These are phyloP conservation scores for Pipistrellus pygmaeus DNA, from an alignment of 2,797 vertebrate species.

Conservation along the genomic window DNA sequence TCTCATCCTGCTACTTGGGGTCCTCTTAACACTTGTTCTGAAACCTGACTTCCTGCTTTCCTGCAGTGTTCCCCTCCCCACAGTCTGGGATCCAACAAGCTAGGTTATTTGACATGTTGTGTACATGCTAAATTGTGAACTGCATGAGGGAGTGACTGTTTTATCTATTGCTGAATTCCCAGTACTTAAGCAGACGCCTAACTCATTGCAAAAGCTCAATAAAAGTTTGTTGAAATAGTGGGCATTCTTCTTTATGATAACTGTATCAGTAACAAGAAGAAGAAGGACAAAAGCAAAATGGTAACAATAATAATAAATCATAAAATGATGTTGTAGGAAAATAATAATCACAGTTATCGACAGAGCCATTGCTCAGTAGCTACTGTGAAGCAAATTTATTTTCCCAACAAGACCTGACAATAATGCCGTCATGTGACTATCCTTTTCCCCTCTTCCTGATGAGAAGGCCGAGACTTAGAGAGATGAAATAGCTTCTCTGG, in stretches of 20 bases:
- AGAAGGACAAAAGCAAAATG: not conserved
- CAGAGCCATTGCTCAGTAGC: not conserved
- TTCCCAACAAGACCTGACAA: not conserved
- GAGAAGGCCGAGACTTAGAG: not conserved
- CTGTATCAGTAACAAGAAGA: not conserved
- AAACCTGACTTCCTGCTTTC: not conserved
- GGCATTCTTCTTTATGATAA: not conserved
- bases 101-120: not conserved
- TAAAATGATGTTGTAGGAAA: not conserved
- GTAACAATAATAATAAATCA: not conserved
- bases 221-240: not conserved
- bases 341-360: not conserved
- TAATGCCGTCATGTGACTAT: not conserved
- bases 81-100: not conserved
- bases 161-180: not conserved
- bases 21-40: not conserved
- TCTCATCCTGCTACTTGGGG: not conserved
- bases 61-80: not conserved
- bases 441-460: not conserved
- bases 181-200: not conserved
- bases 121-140: not conserved
- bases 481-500: not conserved
- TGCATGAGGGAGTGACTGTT: not conserved
- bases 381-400: not conserved
- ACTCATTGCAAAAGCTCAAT: not conserved